Conservation (phyloP, 2,888 invertebrate genomes). For the Nomada goodeniana region DNA sequence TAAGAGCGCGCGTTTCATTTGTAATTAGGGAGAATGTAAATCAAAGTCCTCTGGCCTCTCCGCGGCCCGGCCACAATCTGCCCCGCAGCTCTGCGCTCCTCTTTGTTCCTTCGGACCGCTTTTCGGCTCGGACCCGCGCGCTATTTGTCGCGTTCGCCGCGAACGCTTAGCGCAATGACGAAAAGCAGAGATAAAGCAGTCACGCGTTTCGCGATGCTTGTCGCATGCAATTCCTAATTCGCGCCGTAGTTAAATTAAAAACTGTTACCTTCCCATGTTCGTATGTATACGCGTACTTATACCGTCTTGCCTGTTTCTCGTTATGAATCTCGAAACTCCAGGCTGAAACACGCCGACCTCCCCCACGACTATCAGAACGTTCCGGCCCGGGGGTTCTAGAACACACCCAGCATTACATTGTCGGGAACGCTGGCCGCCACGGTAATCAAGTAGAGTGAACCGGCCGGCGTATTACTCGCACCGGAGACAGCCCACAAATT, state of each 20-base stretch:
- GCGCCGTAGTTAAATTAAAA: no score
- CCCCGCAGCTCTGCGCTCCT: conserved; percentile 37
- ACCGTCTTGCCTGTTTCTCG: no score
- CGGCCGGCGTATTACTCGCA: neutral
- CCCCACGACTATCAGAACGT: neutral
- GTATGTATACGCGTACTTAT: no score
- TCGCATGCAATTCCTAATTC: no score
- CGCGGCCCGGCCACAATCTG: conserved; percentile 32
- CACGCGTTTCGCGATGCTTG: no score
- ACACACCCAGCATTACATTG: neutral
- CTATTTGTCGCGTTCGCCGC: conserved; percentile 31
- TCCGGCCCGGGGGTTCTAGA: neutral
- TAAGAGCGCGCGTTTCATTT: conserved; percentile 81
- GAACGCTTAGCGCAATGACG: neutral
- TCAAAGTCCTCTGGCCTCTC: conserved; percentile 75
- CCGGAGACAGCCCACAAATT: conserved; percentile 41
- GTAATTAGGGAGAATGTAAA: conserved; percentile 83
- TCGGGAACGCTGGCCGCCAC: conserved; percentile 1
- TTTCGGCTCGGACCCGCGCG: conserved; percentile 17
- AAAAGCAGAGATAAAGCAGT: no score
- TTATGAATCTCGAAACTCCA: neutral
- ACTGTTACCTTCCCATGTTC: no score
- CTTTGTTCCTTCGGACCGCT: conserved; percentile 40
- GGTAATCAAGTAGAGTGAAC: conserved; percentile 30
- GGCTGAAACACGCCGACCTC: neutral